Conservation (phyloP, 2,888 invertebrate species). For the Agrotis puta region DNA sequence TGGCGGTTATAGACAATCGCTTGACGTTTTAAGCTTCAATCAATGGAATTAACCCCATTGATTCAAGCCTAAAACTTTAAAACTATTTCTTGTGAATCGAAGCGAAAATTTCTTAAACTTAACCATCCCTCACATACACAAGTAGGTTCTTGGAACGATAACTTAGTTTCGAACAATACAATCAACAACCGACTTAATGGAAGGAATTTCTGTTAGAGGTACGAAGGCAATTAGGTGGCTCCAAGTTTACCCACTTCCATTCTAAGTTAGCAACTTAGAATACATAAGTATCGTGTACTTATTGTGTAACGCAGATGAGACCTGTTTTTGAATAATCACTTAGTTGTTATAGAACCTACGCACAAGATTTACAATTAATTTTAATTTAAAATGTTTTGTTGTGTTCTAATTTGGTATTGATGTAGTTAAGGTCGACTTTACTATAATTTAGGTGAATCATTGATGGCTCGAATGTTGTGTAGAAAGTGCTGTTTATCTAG, state of each 20-base stretch:
- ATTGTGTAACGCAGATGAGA: slow-evolving; percentile 60
- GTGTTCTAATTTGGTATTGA: slow-evolving; percentile 1
- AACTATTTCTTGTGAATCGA: slow-evolving; percentile 19
- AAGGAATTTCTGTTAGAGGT: slow-evolving; percentile 61
- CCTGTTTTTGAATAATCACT: slow-evolving; percentile 52
- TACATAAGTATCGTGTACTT: slow-evolving; percentile 57
- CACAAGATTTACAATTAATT: slow-evolving; percentile 39
- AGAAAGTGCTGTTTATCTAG: too few species aligned
- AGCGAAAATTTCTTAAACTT: slow-evolving; percentile 34
- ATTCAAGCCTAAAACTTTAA: background rate
- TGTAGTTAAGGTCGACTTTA: background rate
- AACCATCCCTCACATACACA: slow-evolving; percentile 30
- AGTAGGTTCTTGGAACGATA: slow-evolving; percentile 48
- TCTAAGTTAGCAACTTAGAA: slow-evolving; percentile 56
- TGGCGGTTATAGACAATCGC: too few species aligned
- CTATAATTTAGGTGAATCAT: too few species aligned
- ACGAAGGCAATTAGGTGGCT: slow-evolving; percentile 64
- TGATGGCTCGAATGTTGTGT: background rate
- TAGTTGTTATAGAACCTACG: slow-evolving; percentile 29
- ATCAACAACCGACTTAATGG: slow-evolving; percentile 64
- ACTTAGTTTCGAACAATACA: slow-evolving; percentile 65
- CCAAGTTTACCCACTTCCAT: slow-evolving; percentile 62
- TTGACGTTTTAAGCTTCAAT: too few species aligned
- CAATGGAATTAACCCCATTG: background rate
- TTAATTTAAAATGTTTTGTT: slow-evolving; percentile 17